phyloP scores from a whole-genome alignment of 1,140 invertebrate species.

The Drosophila elegans region DNA sequence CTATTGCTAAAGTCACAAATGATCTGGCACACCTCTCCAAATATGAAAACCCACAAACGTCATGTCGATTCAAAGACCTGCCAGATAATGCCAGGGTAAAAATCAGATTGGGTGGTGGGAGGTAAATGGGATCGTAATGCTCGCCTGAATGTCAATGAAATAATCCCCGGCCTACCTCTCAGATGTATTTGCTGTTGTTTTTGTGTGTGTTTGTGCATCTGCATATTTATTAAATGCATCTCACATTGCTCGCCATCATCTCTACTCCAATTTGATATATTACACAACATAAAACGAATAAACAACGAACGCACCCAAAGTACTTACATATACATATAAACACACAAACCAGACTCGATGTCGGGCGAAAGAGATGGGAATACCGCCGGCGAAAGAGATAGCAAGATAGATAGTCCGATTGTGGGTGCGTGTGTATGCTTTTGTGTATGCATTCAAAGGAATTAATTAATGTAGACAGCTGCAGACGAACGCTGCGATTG shows the following conservation, averaged over 20 bases:
- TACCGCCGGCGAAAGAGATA: constrained; percentile 2
- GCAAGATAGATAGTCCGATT: constrained; percentile 14
- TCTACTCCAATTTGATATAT: constrained; percentile 60
- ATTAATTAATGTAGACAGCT: constrained; percentile 76
- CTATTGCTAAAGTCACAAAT: constrained; percentile 17
- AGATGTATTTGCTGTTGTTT: constrained; percentile 4
- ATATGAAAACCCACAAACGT: constrained; percentile 12
- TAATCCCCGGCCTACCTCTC: constrained; percentile 12
- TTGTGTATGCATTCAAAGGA: constrained; percentile 50
- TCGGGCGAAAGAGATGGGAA: constrained; percentile 1
- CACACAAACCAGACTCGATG: constrained; percentile 27
- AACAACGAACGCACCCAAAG: constrained; percentile 33
- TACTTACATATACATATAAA: constrained; percentile 40
- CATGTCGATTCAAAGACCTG: constrained; percentile 28
- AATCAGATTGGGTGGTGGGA: constrained; percentile 1
- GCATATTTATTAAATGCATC: constrained; percentile 66
- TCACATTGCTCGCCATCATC: constrained; percentile 37
- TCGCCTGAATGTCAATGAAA: constrained; percentile 60
- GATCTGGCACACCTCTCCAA: constrained; percentile 18
- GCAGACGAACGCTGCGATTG: constrained; percentile 49
- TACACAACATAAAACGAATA: constrained; percentile 51
- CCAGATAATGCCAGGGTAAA: constrained; percentile 14
- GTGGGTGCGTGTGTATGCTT: constrained; percentile 36
- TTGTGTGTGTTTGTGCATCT: constrained; percentile 30
- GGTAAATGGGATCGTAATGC: constrained; percentile 15